Conservation (phyloP, 2,888 invertebrate genomes). For the Rutpela maculata region DNA sequence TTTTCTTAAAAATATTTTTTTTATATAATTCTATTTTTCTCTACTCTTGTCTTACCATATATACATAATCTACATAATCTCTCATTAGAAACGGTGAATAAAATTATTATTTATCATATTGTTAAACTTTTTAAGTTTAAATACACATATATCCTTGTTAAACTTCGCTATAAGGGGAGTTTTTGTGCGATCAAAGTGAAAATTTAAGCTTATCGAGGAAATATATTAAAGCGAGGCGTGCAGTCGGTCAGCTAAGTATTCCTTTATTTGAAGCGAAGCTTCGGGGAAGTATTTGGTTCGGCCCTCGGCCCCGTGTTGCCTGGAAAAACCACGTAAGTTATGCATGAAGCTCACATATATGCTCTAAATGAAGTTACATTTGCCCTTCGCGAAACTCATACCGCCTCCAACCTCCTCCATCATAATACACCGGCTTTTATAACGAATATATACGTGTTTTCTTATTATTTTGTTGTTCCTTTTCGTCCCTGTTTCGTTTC, state of each 20-base stretch:
- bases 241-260: slow-evolving; percentile 56
- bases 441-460: slow-evolving; percentile 58
- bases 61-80: too few relatives aligned
- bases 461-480: slow-evolving; percentile 53
- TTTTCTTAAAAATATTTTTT: too few relatives aligned
- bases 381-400: slow-evolving; percentile 53
- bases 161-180: slow-evolving; percentile 5
- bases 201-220: slow-evolving; percentile 57
- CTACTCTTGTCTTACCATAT: too few relatives aligned
- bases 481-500: slow-evolving; percentile 40
- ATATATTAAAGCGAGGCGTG: slow-evolving; percentile 58
- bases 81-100: too few relatives aligned
- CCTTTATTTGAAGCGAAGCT: slow-evolving; percentile 41
- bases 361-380: slow-evolving; percentile 63
- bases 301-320: slow-evolving; percentile 37
- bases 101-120: too few relatives aligned
- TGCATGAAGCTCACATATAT: slow-evolving; percentile 62
- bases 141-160: not conserved
- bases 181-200: slow-evolving; percentile 44
- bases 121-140: too few relatives aligned
- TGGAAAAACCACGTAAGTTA: slow-evolving; percentile 59
- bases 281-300: slow-evolving; percentile 41
- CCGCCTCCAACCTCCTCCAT: slow-evolving; percentile 53
- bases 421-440: slow-evolving; percentile 60
- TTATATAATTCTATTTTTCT: too few relatives aligned